Conservation (phyloP, 1,140 invertebrate genomes). For the Sitodiplosis mosellana region DNA sequence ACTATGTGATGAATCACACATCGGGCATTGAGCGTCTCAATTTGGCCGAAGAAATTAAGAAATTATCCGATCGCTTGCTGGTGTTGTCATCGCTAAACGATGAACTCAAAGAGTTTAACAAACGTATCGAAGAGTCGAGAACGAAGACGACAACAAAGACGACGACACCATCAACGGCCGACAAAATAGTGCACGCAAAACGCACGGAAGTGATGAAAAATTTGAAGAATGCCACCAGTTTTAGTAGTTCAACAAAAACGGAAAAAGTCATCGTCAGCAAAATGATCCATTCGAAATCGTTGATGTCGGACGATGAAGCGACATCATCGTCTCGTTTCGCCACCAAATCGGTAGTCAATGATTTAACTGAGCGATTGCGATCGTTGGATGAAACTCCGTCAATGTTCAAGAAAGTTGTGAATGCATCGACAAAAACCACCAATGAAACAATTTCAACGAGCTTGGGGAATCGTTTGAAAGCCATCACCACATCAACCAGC, state of each 20-base stretch:
- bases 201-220: conserved; percentile 11
- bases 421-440: conserved; percentile 6
- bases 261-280: conserved; percentile 16
- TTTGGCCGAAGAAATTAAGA: conserved; percentile 60
- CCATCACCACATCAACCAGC: conserved; percentile 5
- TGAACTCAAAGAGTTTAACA: conserved; percentile 31
- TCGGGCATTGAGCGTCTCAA: conserved; percentile 33
- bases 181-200: conserved; percentile 15
- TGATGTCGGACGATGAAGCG: too few species aligned
- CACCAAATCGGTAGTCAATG: conserved; percentile 7
- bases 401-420: conserved; percentile 9
- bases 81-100: conserved; percentile 47
- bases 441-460: background rate
- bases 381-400: conserved; percentile 23
- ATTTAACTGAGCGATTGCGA: conserved; percentile 15
- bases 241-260: conserved; percentile 7
- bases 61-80: conserved; percentile 54
- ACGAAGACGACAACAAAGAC: background rate
- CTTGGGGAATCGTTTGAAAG: conserved; percentile 5
- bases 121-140: conserved; percentile 19
- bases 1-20: conserved; percentile 29
- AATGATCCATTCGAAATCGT: too few species aligned
- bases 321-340: conserved; percentile 1
- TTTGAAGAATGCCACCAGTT: background rate
- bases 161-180: background rate